Percentiles rank a stretch among this genome's conserved stretches.
Evolutionary conservation across 2,888 invertebrate genomes (phyloP).

Genomic region (Gisinianus flammeolus): DNA sequence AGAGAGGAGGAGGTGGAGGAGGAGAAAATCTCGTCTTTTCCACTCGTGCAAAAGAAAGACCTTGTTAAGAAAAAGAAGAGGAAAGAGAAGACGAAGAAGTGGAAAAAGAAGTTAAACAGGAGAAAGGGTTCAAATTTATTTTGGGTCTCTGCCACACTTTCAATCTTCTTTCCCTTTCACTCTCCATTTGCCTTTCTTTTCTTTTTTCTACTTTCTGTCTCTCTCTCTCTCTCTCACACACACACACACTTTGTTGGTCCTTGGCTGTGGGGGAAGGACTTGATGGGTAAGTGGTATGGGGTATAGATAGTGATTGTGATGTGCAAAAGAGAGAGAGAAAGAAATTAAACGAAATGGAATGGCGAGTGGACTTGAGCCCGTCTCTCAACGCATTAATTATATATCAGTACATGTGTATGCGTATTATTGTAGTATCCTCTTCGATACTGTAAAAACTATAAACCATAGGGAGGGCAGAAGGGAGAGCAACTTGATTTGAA

Average conservation of each 20-base stretch:
- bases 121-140: neutral
- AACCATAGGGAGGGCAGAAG: neutral
- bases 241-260: neutral
- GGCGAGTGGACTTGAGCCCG: neutral
- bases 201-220: neutral
- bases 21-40: neutral
- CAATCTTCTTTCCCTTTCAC: neutral
- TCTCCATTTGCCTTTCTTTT: neutral
- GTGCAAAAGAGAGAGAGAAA: neutral
- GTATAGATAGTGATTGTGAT: neutral
- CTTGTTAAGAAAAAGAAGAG: neutral
- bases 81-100: neutral
- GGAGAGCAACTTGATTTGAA: neutral
- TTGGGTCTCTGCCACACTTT: neutral
- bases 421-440: too few species aligned
- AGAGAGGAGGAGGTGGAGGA: neutral
- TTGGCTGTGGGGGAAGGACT: neutral
- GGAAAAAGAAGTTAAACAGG: neutral
- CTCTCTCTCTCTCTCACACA: neutral
- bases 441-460: neutral
- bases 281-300: too few species aligned
- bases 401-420: neutral
- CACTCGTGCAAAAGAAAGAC: neutral
- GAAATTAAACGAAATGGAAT: neutral
- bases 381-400: conserved; percentile 7